Conservation (phyloP, 2,113 vertebrate species). For the Apteryx owenii region DNA sequence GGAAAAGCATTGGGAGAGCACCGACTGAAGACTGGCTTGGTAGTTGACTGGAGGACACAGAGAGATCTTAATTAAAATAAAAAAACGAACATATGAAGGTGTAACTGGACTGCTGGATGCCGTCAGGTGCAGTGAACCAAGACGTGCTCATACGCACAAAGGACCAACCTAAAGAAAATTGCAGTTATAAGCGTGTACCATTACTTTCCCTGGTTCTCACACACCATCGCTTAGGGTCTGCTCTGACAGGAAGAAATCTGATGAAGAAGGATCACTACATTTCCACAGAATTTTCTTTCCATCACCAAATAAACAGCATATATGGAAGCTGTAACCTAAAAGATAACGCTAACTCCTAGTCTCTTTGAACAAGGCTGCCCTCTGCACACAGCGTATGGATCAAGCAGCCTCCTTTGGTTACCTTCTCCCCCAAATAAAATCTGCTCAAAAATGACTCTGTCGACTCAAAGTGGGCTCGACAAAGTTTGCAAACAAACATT, state of each 20-base stretch:
- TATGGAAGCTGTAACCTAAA: not conserved
- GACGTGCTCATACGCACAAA: fast-evolving
- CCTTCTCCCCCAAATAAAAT: not conserved
- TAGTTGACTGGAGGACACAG: fast-evolving
- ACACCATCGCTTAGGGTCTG: not conserved
- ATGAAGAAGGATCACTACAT: not conserved
- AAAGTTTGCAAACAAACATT: not conserved
- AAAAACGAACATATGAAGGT: not conserved
- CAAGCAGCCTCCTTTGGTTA: not conserved
- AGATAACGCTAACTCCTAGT: fast-evolving
- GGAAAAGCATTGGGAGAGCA: not conserved
- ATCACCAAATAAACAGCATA: not conserved
- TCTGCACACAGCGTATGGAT: not conserved
- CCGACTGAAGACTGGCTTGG: not conserved
- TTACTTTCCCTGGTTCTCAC: not conserved
- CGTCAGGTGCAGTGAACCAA: not conserved
- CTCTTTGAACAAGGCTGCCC: not conserved
- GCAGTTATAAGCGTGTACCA: not conserved
- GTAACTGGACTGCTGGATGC: not conserved
- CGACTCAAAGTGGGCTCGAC: not conserved
- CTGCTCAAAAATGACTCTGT: not conserved
- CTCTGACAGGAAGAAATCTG: not conserved
- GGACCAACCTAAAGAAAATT: not conserved
- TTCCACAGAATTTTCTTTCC: not conserved
- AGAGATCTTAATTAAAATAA: not conserved